Percentiles rank a stretch among this genome's conserved stretches.
Evolutionary conservation across 2,888 invertebrate species (phyloP).

Genomic region (Papilio elwesi): DNA sequence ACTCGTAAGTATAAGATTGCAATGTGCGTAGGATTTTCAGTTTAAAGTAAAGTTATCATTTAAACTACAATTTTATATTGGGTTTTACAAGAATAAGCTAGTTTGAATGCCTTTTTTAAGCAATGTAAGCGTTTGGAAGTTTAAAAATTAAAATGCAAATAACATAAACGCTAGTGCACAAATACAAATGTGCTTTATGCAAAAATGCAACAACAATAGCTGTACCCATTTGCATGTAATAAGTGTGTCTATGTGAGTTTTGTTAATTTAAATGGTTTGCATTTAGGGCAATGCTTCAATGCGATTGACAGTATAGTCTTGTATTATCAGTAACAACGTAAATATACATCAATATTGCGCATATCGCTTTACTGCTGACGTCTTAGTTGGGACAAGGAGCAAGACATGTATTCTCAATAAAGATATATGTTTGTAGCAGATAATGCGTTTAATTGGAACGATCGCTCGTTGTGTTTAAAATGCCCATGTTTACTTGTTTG

Average conservation of each 20-base stretch:
- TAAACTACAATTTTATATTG: background rate
- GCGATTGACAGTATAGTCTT: constrained; percentile 38
- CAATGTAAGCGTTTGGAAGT: constrained; percentile 3
- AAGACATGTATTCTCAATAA: constrained; percentile 11
- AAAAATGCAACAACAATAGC: constrained; percentile 10
- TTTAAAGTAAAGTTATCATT: too few species aligned
- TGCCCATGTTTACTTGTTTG: constrained; percentile 16
- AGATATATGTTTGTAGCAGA: constrained; percentile 12
- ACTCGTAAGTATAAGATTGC: too few species aligned
- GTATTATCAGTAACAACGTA: constrained; percentile 34
- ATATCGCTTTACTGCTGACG: constrained; percentile 22
- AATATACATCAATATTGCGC: constrained; percentile 31
- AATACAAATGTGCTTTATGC: constrained; percentile 19
- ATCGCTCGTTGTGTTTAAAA: constrained; percentile 4
- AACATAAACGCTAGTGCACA: constrained; percentile 17
- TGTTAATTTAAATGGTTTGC: constrained; percentile 15
- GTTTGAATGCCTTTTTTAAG: background rate
- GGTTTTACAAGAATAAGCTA: background rate
- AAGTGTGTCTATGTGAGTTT: background rate
- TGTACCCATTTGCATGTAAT: constrained; percentile 12
- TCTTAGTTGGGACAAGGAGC: background rate
- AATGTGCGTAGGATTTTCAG: too few species aligned
- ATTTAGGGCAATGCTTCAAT: constrained; percentile 44
- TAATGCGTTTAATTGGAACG: constrained; percentile 16
- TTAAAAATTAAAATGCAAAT: constrained; percentile 25